Evolutionary conservation across 2,113 vertebrate species (phyloP), one percentile per base, ranked within the genome.

Genomic region (Ceuthmochares aereus): DNA sequence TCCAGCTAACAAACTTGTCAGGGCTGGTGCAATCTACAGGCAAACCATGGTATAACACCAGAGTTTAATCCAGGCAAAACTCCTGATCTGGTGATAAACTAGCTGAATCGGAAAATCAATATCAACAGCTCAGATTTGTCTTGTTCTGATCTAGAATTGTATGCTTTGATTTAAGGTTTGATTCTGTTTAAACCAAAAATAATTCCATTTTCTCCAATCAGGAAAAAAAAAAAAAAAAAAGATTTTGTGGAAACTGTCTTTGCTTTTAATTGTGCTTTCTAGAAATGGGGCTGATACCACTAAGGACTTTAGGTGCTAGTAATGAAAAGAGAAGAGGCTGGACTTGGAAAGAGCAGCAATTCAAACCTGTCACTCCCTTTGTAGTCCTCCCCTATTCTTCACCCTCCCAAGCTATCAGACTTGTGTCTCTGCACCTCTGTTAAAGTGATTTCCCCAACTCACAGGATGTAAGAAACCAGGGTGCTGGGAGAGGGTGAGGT

Each of bases 401-500:
- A 67, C 7, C 14, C 47, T 82, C 52, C 42, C 45, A 45, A 45
- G 34, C 30, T 59, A 8, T 27, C 34, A 78, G 37, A 12, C 10
- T 59, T 2, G 37, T 59, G 34, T 43, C 54, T 79, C 37, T 90
- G 29, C 14, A 13, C 42, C 23, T 23, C 47, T 43, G 11, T 47
- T 55, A 52, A 59, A 32, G 26, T 25, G 14, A 56, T 25, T 79
- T 7, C 10, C n/a, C 19, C 2, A 5, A 73, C 21, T 49, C n/a
- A 19, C 0, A 2, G 40, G 23, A 76, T 7, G 36, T 47, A 15
- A 69, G 40, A n/a, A 84, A 64, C 64, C 63, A 47, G 67, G 32
- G 25, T 18, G 1, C 0, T 0, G 36, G 12, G 27, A 19, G 4
- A 2, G 25, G 19, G 13, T 7, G 3, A 30, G 25, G 43, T 29